These are phyloP conservation scores for Tinea trinotella DNA, from an alignment of 2,888 invertebrate species.

Conservation along the genomic window DNA sequence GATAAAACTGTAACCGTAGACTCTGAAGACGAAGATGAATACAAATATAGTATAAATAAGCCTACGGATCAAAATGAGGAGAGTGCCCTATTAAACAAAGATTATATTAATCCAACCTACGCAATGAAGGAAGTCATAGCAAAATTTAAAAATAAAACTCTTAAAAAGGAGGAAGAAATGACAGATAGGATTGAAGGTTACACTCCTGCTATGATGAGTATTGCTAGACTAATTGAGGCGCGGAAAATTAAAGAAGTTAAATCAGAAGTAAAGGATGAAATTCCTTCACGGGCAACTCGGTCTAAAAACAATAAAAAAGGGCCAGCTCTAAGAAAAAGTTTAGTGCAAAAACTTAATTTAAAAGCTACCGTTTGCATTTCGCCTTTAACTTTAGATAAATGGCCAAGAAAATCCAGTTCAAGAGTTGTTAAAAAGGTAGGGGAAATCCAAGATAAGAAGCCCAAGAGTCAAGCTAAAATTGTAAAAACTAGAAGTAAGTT, in stretches of 20 bases:
- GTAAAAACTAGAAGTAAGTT: no score
- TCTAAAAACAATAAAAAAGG: no score
- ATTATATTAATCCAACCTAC: conserved; percentile 76
- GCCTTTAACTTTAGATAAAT: no score
- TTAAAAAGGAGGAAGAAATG: conserved; percentile 40
- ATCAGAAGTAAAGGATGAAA: not conserved
- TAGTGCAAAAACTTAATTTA: no score
- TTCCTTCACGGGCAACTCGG: not conserved
- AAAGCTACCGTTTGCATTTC: no score
- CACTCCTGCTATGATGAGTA: conserved; percentile 72
- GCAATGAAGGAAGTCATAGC: conserved; percentile 80
- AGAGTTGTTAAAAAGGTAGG: not conserved
- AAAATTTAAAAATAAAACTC: conserved; percentile 70
- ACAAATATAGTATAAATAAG: conserved; percentile 59
- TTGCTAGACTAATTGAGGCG: conserved; percentile 61
- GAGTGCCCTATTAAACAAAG: conserved; percentile 52
- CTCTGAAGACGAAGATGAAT: conserved; percentile 40
- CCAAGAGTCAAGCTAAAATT: no score
- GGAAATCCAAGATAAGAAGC: no score
- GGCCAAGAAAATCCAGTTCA: not conserved
- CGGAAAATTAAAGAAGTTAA: conserved; percentile 35
- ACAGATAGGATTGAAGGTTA: conserved; percentile 47
- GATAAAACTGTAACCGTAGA: conserved; percentile 38
- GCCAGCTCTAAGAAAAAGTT: not conserved
- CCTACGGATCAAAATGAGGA: conserved; percentile 53